Evolutionary conservation across 2,888 invertebrate species (phyloP), one percentile per base, ranked within the genome.

Genomic region (Hemithea aestivaria): DNA sequence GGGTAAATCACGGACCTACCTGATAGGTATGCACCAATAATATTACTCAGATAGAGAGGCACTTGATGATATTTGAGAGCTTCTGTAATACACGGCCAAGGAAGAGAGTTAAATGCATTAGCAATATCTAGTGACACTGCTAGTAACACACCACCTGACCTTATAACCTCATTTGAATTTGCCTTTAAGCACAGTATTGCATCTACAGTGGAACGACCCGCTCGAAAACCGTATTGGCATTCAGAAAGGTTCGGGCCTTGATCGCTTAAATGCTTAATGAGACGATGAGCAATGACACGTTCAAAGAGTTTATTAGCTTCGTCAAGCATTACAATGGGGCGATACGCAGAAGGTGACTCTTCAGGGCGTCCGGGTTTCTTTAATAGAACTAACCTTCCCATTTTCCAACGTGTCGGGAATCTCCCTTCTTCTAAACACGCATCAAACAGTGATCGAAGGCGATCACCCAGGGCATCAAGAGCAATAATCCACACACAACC

Each of bases 51-150:
- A 5, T 16, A 16, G 16, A 16, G 5, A 0, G 58, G 55, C 12
- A 58, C 42, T 1, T 32, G 5, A 20, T 54, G 54, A 8, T 40
- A 43, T 0, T 16, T 6, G 0, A 64, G 41, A 1, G 53, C 53
- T 27, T 46, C 48, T 32, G 7, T 12, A 1, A 64, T 56, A 2
- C 37, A 25, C 1, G n/a, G 7, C 33, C 33, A 33, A 8, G 33
- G 33, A 2, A 33, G 10, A 7, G 25, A 25, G 16, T 33, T 33
- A 10, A 33, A 33, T 6, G 33, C 33, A 25, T 33, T 33, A 1
- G 10, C 20, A 12, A 33, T 26, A 10, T 33, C 33, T 7, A 33
- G 2, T 1, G 25, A 25, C 1, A 26, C 33, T n/a, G 33, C 33
- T 20, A 33, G 6, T 4, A 20, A 9, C 2, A 11, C 25, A 2